These are phyloP conservation scores for Pelecanus crispus DNA, from an alignment of 2,113 vertebrate genomes.

Conservation along the genomic window DNA sequence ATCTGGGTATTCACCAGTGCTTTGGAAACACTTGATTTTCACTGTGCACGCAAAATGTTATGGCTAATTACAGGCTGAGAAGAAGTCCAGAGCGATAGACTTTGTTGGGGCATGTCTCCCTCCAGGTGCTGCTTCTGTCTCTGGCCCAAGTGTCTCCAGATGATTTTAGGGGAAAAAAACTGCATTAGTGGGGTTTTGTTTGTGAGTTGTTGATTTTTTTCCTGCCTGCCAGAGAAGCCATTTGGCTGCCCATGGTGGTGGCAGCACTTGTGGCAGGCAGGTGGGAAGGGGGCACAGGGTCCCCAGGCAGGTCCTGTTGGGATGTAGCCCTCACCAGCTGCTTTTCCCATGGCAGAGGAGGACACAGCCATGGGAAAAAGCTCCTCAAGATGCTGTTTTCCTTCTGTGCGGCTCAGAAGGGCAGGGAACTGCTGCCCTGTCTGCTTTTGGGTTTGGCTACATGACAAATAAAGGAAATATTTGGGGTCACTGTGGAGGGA, in stretches of 20 bases:
- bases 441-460: background rate
- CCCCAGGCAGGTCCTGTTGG: background rate
- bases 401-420: background rate
- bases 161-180: background rate
- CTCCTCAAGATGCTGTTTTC: background rate
- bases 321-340: rapidly evolving
- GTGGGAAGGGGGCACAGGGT: background rate
- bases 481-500: background rate
- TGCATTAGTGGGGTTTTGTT: background rate
- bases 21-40: background rate
- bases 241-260: rapidly evolving
- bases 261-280: background rate
- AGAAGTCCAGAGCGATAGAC: background rate
- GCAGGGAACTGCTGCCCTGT: background rate
- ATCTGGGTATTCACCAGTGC: rapidly evolving
- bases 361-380: background rate
- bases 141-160: rapidly evolving
- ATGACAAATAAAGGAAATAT: background rate
- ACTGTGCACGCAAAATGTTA: rapidly evolving
- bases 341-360: background rate
- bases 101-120: background rate
- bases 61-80: background rate
- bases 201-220: background rate
- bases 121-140: background rate
- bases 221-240: background rate